These are phyloP conservation scores for Molorchus minor DNA, from an alignment of 2,888 invertebrate species.

Conservation along the genomic window DNA sequence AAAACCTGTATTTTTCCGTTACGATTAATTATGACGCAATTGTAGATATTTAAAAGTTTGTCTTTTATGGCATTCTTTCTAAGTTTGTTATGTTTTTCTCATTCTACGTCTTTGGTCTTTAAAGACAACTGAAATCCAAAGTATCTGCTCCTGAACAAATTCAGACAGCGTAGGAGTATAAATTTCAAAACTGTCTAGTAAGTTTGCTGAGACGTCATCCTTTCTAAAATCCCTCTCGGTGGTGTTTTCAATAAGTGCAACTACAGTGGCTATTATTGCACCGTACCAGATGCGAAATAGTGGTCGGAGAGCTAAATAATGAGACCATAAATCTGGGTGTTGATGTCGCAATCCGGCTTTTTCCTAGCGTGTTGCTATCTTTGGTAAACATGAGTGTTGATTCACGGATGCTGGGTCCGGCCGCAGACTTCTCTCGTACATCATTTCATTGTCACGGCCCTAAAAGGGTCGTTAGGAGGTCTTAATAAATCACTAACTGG, in stretches of 20 bases:
- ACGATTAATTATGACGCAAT: no score
- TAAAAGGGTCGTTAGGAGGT: slow-evolving; percentile 46
- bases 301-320: slow-evolving; percentile 43
- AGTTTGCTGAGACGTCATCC: background rate
- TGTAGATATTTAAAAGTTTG: no score
- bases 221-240: slow-evolving; percentile 4
- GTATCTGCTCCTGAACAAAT: background rate
- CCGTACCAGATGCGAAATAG: slow-evolving; percentile 27
- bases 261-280: slow-evolving; percentile 23
- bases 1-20: no score
- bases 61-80: no score
- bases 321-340: slow-evolving; percentile 46
- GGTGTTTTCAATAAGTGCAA: slow-evolving; percentile 16
- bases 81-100: no score
- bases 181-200: background rate
- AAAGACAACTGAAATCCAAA: no score
- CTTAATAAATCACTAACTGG: slow-evolving; percentile 55
- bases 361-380: slow-evolving; percentile 42
- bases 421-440: slow-evolving; percentile 43
- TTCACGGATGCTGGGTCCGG: slow-evolving; percentile 46
- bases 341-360: slow-evolving; percentile 43
- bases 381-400: slow-evolving; percentile 50
- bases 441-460: slow-evolving; percentile 44
- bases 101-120: no score
- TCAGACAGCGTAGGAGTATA: background rate